These are phyloP conservation scores for Gerris buenoi DNA, from an alignment of 1,140 invertebrate species.

Conservation along the genomic window DNA sequence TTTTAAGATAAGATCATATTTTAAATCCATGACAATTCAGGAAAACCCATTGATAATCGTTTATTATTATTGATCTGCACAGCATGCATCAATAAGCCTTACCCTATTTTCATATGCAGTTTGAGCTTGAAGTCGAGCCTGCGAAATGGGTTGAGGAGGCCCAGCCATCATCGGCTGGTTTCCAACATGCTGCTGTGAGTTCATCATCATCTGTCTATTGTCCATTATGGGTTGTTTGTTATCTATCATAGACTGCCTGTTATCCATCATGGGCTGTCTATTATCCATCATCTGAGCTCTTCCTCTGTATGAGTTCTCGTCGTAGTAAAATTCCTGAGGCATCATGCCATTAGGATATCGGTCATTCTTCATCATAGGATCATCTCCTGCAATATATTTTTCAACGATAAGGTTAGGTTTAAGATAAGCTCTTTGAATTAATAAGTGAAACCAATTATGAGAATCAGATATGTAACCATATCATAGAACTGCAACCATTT, in stretches of 20 bases:
- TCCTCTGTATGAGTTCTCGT: background rate
- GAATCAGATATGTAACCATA: no score
- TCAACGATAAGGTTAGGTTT: no score
- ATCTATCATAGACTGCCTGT: background rate
- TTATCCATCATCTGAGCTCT: background rate
- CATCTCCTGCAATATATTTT: background rate
- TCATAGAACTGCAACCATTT: no score
- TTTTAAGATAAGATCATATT: no score
- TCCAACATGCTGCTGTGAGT: no score
- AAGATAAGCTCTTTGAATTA: no score
- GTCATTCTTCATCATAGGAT: background rate
- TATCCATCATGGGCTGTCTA: background rate
- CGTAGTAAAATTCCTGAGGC: background rate
- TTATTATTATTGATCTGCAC: no score
- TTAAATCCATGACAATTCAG: no score
- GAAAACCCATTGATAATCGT: no score
- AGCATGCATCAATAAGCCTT: no score
- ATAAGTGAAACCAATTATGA: no score
- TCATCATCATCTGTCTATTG: background rate
- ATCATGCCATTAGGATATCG: background rate
- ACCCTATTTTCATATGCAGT: background rate
- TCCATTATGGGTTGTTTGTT: background rate
- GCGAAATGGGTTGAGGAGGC: background rate
- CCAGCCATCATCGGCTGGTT: no score
- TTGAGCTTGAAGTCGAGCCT: background rate